Base-by-base conservation (phyloP, 2,888 invertebrate species). In the Megaustenia siamemsis region DNA sequence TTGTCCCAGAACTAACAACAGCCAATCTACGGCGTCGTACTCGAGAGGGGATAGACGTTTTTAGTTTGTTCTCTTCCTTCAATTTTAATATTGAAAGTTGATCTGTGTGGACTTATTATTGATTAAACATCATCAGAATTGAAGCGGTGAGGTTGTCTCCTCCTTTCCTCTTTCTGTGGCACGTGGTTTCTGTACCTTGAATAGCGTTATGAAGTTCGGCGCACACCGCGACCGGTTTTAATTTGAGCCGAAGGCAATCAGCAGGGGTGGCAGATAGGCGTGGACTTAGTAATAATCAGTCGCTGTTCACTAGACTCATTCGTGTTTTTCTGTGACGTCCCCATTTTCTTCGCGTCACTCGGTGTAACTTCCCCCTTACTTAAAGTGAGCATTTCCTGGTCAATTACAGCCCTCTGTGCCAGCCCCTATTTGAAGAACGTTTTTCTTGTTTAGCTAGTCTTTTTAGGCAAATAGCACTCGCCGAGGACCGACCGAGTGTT, bases 361-460 rank as follows among this genome's bases (percentile, higher is more conserved):
- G 21, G 28, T 56, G 4, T n/a, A 2, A 4, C 28, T 60, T 10
- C 69, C 69, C 40, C 40, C 18, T 21, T 5, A 38, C 40, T 43
- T 12, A 43, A 71, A 45, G 71, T 71, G 71, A 71, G 71, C 71
- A 71, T 71, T 71, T 40, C n/a, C 71, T 71, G 71, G 43, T 71
- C 71, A 71, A 71, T 71, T 40, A 24, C 40, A 71, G 45, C 43
- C 28, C 43, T 45, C 43, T 28, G 71, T 6, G 10, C 69, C 38
- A 28, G 71, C 6, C 2, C 12, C 71, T 71, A n/a, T 71, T 43
- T 40, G 43, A 43, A 43, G 71, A 6, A 40, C 2, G 12, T 24
- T 43, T 71, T 43, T n/a, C n/a, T n/a, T 43, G 40, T 71, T 4
- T 28, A 71, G 24, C 71, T n/a, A n/a, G 71, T 45, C 1, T n/a